A percentile compares a stretch with the other conserved stretches of the same genome.
Conservation (phyloP, 2,888 invertebrate species). For the Dasysyrphus tricinctus region DNA sequence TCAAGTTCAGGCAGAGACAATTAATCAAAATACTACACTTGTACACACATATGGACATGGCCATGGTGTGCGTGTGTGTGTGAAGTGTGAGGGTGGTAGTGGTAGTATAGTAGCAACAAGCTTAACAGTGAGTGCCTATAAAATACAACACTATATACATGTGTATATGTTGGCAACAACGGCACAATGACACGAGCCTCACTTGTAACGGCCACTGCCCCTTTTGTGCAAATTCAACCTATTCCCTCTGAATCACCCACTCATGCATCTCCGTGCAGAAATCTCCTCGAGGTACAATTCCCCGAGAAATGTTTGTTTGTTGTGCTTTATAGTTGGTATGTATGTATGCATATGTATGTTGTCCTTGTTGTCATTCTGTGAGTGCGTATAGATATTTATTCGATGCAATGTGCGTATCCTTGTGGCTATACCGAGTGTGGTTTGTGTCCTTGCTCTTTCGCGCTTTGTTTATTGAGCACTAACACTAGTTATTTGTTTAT, state of each 20-base stretch:
- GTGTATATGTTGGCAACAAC: constrained; percentile 31
- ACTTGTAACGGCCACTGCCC: constrained; percentile 64
- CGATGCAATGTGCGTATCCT: constrained; percentile 53
- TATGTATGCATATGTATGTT: neutral
- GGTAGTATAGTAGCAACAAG: constrained; percentile 51
- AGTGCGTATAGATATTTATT: constrained; percentile 38
- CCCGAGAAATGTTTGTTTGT: constrained; percentile 49
- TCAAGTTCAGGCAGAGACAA: constrained; percentile 75
- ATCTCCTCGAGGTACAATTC: constrained; percentile 21
- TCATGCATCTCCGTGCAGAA: neutral
- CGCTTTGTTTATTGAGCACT: constrained; percentile 72
- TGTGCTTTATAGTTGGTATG: neutral
- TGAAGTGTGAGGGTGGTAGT: neutral
- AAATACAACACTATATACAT: neutral
- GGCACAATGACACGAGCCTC: constrained; percentile 68
- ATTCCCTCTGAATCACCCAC: neutral
- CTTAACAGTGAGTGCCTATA: constrained; percentile 24
- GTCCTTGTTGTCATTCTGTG: neutral
- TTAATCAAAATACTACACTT: constrained; percentile 74
- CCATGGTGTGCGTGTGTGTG: neutral
- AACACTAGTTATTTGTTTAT: constrained; percentile 75
- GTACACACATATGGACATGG: constrained; percentile 37
- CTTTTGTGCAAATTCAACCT: constrained; percentile 42
- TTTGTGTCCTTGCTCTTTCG: constrained; percentile 60
- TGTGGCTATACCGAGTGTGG: constrained; percentile 17